phyloP scores from a whole-genome alignment of 2,797 vertebrate species.

The Sebastes steindachneri region DNA sequence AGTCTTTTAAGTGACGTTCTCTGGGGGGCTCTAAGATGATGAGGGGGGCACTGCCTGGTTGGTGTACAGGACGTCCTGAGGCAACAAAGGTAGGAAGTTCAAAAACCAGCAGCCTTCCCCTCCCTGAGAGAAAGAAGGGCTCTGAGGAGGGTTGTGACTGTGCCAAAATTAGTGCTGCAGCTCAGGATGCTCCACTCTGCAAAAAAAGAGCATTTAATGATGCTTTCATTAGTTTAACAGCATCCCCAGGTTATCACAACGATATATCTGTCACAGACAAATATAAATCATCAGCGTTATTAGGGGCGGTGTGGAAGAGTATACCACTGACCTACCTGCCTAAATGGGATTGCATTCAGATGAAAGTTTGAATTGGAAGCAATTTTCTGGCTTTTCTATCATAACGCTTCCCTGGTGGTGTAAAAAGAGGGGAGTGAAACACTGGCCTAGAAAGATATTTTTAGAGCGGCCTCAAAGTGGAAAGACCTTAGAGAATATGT shows the following conservation, averaged over 20 bases:
- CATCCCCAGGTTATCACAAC: neutral
- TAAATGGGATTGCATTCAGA: neutral
- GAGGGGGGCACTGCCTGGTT: neutral
- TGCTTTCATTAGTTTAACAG: slow-evolving; percentile 14
- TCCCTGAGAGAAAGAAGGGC: neutral
- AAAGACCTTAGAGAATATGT: neutral
- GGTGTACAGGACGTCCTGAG: slow-evolving; percentile 42
- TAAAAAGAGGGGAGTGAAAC: neutral
- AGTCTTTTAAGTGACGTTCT: neutral
- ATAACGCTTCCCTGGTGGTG: neutral
- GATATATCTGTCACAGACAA: neutral
- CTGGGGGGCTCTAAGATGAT: neutral
- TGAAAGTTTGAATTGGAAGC: neutral
- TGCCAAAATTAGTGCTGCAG: slow-evolving; percentile 41
- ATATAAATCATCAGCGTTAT: neutral
- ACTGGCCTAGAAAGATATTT: slow-evolving; percentile 20
- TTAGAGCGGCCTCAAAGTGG: slow-evolving; percentile 14
- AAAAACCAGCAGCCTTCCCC: slow-evolving; percentile 28
- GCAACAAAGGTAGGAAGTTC: slow-evolving; percentile 20
- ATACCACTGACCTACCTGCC: neutral
- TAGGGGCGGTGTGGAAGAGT: neutral
- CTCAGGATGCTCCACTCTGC: slow-evolving; percentile 24
- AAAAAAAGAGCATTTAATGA: neutral
- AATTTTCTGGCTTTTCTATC: neutral
- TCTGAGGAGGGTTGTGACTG: slow-evolving; percentile 2